These are phyloP conservation scores for Alentia gelatinosa DNA, from an alignment of 2,888 invertebrate species.

Conservation along the genomic window DNA sequence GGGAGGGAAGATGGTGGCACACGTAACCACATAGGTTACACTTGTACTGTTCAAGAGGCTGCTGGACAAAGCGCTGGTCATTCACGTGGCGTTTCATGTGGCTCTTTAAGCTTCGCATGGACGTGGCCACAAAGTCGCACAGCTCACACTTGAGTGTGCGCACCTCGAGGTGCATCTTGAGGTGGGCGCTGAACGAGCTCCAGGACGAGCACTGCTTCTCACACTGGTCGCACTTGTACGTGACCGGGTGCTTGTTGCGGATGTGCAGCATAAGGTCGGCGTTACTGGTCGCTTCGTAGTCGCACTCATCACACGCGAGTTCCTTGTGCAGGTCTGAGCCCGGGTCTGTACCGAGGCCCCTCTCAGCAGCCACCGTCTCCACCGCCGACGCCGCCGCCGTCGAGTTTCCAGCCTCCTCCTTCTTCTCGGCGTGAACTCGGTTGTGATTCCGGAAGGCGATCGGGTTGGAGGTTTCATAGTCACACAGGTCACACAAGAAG, in stretches of 20 bases:
- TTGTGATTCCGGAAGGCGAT: conserved; percentile 67
- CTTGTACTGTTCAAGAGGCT: conserved; percentile 80
- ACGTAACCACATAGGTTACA: conserved; percentile 80
- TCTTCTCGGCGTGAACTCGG: neutral
- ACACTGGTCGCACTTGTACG: conserved; percentile 57
- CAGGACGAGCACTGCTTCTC: conserved; percentile 53
- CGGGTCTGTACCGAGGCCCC: no score
- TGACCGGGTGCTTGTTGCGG: neutral
- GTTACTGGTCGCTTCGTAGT: conserved; percentile 56
- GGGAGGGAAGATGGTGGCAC: conserved; percentile 79
- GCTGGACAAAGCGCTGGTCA: conserved; percentile 78
- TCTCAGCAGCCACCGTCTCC: neutral
- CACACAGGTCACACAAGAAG: conserved; percentile 69
- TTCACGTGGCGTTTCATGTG: conserved; percentile 80
- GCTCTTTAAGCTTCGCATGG: conserved; percentile 77
- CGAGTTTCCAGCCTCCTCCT: neutral
- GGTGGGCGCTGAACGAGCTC: conserved; percentile 38
- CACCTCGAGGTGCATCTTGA: conserved; percentile 34
- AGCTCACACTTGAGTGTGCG: conserved; percentile 72
- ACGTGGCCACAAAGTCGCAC: conserved; percentile 78
- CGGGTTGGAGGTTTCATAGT: conserved; percentile 73
- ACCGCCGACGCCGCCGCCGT: neutral
- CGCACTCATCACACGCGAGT: conserved; percentile 58
- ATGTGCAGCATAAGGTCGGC: neutral
- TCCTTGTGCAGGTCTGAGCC: neutral